phyloP scores from a whole-genome alignment of 1,140 invertebrate species.

The Drosophila lacteicornis region DNA sequence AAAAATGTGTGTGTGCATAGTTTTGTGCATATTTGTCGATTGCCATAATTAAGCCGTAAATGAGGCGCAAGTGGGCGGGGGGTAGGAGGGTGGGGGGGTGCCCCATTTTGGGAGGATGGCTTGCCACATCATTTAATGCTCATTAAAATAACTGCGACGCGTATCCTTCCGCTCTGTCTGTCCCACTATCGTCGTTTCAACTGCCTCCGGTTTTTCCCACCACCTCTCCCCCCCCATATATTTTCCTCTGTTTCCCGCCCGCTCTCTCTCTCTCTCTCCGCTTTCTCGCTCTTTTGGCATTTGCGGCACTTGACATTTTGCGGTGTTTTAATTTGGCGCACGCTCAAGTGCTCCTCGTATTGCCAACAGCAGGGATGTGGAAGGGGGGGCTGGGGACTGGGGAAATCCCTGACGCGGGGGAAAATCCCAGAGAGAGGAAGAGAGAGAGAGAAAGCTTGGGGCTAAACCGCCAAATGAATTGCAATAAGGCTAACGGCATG shows the following conservation, averaged over 20 bases:
- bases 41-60: constrained; percentile 81
- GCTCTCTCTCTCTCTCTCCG: not conserved
- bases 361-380: constrained; percentile 37
- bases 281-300: constrained; percentile 38
- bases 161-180: constrained; percentile 60
- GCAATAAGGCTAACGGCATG: constrained; percentile 50
- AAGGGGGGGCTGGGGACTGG: not conserved
- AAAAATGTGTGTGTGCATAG: constrained; percentile 67
- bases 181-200: constrained; percentile 22
- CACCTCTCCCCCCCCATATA: not conserved
- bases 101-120: constrained; percentile 21
- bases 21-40: constrained; percentile 76
- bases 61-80: constrained; percentile 31
- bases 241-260: not conserved
- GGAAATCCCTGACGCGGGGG: constrained; percentile 3
- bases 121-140: constrained; percentile 82
- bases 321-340: constrained; percentile 80
- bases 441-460: constrained; percentile 2
- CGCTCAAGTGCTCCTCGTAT: constrained; percentile 66
- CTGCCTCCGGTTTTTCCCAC: not conserved
- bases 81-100: not conserved
- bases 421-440: not conserved
- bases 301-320: constrained; percentile 76
- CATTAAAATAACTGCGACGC: constrained; percentile 77
- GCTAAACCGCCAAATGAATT: constrained; percentile 47